These are phyloP conservation scores for Galeopterus variegatus DNA, from an alignment of 2,113 vertebrate species.

Conservation along the genomic window DNA sequence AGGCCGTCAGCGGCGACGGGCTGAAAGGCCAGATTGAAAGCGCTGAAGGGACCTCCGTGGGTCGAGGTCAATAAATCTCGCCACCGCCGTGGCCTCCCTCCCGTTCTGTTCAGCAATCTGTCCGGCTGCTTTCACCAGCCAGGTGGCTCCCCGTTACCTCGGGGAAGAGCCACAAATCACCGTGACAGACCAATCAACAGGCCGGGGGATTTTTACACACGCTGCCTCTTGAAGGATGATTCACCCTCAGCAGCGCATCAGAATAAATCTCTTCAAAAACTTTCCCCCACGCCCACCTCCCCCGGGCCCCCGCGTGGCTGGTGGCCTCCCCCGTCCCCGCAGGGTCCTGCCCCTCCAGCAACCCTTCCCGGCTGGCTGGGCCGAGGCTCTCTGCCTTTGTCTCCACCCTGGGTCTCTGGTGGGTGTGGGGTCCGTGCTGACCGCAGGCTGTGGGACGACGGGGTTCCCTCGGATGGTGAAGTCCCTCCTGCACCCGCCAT, in stretches of 20 bases:
- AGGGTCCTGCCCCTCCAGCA: accelerated
- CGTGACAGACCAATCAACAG: constrained; percentile 93
- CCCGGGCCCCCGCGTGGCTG: background rate
- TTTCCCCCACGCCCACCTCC: constrained; percentile 79
- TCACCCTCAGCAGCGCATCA: constrained; percentile 78
- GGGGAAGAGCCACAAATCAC: constrained; percentile 93
- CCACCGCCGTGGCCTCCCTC: constrained; percentile 32
- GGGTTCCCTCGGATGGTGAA: constrained; percentile 92
- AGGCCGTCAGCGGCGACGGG: constrained; percentile 76
- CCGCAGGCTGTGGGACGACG: constrained; percentile 93
- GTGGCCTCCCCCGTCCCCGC: background rate
- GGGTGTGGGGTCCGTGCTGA: constrained; percentile 54
- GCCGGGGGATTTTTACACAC: constrained; percentile 85
- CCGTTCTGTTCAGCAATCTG: constrained; percentile 46
- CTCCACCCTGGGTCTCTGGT: constrained; percentile 38
- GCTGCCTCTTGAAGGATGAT: constrained; percentile 87
- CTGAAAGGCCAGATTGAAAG: constrained; percentile 85
- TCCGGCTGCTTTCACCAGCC: constrained; percentile 78
- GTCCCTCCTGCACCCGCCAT: constrained; percentile 91
- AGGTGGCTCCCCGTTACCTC: constrained; percentile 86
- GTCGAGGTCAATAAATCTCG: constrained; percentile 86
- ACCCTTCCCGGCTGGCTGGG: background rate
- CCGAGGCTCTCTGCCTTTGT: background rate
- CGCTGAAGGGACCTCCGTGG: constrained; percentile 69
- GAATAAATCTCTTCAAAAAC: constrained; percentile 89